Percentiles rank a stretch among this genome's conserved stretches.
phyloP scores from a whole-genome alignment of 2,113 vertebrate species.

The Sporophila hypoxantha region DNA sequence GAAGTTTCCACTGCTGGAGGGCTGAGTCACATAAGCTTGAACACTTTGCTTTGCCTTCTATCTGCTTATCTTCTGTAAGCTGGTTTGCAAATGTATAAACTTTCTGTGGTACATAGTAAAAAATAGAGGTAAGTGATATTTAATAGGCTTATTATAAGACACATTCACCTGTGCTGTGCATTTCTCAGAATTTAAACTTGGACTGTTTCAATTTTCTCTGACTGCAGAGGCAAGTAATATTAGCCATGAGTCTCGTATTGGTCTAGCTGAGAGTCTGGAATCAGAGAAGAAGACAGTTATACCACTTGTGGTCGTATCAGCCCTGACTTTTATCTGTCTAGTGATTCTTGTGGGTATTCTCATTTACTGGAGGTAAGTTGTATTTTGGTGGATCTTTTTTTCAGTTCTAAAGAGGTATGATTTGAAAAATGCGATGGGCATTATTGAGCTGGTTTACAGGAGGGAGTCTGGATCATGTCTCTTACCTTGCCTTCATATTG shows the following conservation, averaged over 20 bases:
- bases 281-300: slow-evolving; percentile 84
- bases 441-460: not conserved
- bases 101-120: slow-evolving; percentile 29
- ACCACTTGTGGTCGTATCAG: slow-evolving; percentile 91
- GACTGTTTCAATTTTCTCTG: slow-evolving; percentile 71
- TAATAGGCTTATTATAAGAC: slow-evolving; percentile 47
- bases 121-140: slow-evolving; percentile 63
- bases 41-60: slow-evolving; percentile 36
- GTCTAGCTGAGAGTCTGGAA: slow-evolving; percentile 81
- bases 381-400: not conserved
- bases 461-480: not conserved
- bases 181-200: slow-evolving; percentile 64
- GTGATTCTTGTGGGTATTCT: slow-evolving; percentile 90
- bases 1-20: slow-evolving; percentile 27
- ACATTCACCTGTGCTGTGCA: slow-evolving; percentile 14
- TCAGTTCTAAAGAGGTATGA: slow-evolving; percentile 14
- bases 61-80: slow-evolving; percentile 54
- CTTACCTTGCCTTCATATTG: not conserved
- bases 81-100: slow-evolving; percentile 61
- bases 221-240: slow-evolving; percentile 94
- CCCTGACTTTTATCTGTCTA: slow-evolving; percentile 88
- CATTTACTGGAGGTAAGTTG: slow-evolving; percentile 94
- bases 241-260: slow-evolving; percentile 93
- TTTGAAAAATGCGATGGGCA: not conserved
- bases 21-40: slow-evolving; percentile 30